Evolutionary conservation across 1,140 invertebrate genomes (phyloP).

Genomic region (Drosophila leontia): DNA sequence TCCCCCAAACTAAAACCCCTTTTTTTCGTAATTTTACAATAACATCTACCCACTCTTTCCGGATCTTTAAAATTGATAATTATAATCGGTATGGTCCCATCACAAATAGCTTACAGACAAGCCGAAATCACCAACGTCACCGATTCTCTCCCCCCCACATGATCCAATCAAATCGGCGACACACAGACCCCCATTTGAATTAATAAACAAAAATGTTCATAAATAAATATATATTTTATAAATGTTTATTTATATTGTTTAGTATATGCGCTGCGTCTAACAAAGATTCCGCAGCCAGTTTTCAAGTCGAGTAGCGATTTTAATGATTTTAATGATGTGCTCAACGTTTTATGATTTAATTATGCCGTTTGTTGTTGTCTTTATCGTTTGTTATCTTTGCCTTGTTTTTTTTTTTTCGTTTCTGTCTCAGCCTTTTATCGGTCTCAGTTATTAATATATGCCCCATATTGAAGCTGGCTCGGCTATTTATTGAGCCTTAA

Average conservation of each 20-base stretch:
- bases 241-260: constrained; percentile 54
- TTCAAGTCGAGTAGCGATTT: constrained; percentile 79
- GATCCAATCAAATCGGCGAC: constrained; percentile 74
- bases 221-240: constrained; percentile 71
- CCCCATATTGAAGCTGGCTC: constrained; percentile 71
- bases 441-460: constrained; percentile 57
- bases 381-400: constrained; percentile 52
- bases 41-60: not conserved
- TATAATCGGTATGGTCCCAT: not conserved
- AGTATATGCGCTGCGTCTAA: constrained; percentile 23
- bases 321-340: constrained; percentile 81
- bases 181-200: constrained; percentile 76
- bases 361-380: constrained; percentile 69
- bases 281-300: constrained; percentile 45
- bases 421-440: constrained; percentile 20
- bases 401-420: constrained; percentile 34
- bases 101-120: not conserved
- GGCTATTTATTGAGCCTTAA: constrained; percentile 78
- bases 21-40: not conserved
- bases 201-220: constrained; percentile 78
- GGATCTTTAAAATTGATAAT: not conserved
- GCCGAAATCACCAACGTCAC: constrained; percentile 5
- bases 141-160: constrained; percentile 37
- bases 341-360: constrained; percentile 82
- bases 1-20: not conserved